Evolutionary conservation across 2,888 invertebrate genomes (phyloP).

Genomic region (Mythimna lalbum): DNA sequence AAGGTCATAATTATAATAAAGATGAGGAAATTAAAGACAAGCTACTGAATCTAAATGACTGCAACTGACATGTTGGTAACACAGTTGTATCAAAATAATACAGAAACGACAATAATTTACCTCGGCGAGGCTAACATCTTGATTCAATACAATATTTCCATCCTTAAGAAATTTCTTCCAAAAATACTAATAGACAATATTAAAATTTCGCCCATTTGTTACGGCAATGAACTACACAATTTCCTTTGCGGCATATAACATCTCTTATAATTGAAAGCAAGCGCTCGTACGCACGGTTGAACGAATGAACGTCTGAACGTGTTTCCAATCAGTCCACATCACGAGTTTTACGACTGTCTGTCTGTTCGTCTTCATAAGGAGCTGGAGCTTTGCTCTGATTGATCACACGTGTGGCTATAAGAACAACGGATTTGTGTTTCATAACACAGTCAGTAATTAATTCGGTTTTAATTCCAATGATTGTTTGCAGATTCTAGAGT

Average conservation of each 20-base stretch:
- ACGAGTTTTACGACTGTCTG: conserved; percentile 86
- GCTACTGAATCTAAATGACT: not conserved
- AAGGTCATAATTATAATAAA: not conserved
- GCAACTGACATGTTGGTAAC: not conserved
- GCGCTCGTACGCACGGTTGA: conserved; percentile 77
- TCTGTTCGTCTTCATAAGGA: conserved; percentile 82
- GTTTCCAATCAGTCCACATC: conserved; percentile 85
- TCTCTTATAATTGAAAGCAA: conserved; percentile 87
- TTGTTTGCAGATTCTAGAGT: conserved; percentile 48
- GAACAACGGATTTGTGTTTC: conserved; percentile 67
- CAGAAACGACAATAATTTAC: not conserved
- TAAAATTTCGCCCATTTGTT: conserved; percentile 57
- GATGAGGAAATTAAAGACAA: not conserved
- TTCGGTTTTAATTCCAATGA: conserved; percentile 47
- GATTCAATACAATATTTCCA: conserved; percentile 19
- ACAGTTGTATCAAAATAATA: not conserved
- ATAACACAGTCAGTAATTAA: conserved; percentile 58
- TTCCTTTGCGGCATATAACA: conserved; percentile 77
- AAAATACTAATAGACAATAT: conserved; percentile 26
- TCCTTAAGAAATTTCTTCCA: conserved; percentile 1
- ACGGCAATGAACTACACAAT: conserved; percentile 63
- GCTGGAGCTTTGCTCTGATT: conserved; percentile 80
- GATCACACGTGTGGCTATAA: conserved; percentile 83
- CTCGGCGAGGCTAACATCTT: conserved; percentile 6
- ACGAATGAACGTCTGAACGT: conserved; percentile 81